These are phyloP conservation scores for Seriola rivoliana DNA, from an alignment of 2,113 vertebrate species.

Conservation along the genomic window DNA sequence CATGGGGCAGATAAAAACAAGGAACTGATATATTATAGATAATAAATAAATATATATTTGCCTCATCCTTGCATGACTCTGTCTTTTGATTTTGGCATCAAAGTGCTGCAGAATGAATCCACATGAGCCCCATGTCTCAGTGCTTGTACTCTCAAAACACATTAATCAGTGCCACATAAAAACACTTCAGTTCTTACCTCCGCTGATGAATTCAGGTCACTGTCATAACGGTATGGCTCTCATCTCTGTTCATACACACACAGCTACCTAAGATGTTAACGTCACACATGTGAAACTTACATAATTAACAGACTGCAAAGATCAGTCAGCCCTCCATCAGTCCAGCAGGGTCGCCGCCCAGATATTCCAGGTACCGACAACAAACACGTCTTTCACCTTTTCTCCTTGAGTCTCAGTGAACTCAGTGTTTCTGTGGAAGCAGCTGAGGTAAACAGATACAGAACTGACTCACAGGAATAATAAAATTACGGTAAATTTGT, in stretches of 20 bases:
- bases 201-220: neutral
- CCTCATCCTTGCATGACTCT: neutral
- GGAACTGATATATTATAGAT: neutral
- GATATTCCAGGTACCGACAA: slow-evolving; percentile 60
- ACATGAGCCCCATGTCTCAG: neutral
- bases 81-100: neutral
- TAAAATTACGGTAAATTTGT: slow-evolving; percentile 63
- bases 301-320: slow-evolving; percentile 8
- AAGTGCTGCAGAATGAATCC: neutral
- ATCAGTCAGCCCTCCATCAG: slow-evolving; percentile 28
- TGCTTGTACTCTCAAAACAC: slow-evolving; percentile 25
- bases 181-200: slow-evolving; percentile 52
- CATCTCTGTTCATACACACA: neutral
- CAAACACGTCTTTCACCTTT: slow-evolving; percentile 60
- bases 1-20: neutral
- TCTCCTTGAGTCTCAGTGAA: slow-evolving; percentile 32
- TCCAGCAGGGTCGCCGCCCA: slow-evolving; percentile 29
- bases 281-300: neutral
- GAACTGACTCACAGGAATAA: slow-evolving; percentile 69
- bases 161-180: slow-evolving; percentile 72
- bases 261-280: neutral
- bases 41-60: neutral
- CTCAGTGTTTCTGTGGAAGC: slow-evolving; percentile 56
- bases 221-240: no score
- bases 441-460: slow-evolving; percentile 41